Percentiles rank a stretch among this genome's conserved stretches.
These are phyloP conservation scores for Mya arenaria DNA, from an alignment of 1,140 invertebrate genomes.

Conservation along the genomic window DNA sequence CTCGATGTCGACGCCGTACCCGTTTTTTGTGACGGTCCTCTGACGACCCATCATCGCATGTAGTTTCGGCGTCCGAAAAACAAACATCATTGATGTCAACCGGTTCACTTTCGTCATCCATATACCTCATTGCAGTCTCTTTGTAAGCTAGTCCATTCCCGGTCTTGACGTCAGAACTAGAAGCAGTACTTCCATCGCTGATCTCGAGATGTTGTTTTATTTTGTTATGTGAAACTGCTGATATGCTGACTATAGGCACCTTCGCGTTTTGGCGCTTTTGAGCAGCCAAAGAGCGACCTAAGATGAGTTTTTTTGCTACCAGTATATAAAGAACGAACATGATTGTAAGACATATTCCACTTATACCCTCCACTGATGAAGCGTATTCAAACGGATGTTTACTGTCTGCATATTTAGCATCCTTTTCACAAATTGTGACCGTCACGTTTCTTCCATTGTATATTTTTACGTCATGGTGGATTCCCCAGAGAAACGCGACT, in stretches of 20 bases:
- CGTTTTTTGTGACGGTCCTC: background rate
- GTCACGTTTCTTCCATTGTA: background rate
- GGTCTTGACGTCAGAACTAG: too few species aligned
- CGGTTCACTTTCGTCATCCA: too few species aligned
- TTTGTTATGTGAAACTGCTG: too few species aligned
- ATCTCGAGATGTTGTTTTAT: too few species aligned
- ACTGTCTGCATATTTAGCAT: background rate
- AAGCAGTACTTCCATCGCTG: too few species aligned
- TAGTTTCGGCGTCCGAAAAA: too few species aligned
- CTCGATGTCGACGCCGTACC: background rate
- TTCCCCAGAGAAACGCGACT: constrained; percentile 23
- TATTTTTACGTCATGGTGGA: constrained; percentile 31
- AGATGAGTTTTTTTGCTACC: background rate
- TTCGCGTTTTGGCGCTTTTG: background rate
- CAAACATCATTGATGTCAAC: too few species aligned
- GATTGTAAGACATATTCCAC: background rate
- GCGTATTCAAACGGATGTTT: background rate
- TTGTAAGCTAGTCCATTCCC: too few species aligned
- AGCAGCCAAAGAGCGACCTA: too few species aligned
- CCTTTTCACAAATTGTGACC: constrained; percentile 33
- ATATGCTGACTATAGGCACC: background rate
- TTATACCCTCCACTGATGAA: background rate
- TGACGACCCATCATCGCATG: too few species aligned
- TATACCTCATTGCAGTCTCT: too few species aligned
- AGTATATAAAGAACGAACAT: constrained; percentile 27